Conservation (phyloP, 2,113 vertebrate species). For the Hemibagrus wyckioides region DNA sequence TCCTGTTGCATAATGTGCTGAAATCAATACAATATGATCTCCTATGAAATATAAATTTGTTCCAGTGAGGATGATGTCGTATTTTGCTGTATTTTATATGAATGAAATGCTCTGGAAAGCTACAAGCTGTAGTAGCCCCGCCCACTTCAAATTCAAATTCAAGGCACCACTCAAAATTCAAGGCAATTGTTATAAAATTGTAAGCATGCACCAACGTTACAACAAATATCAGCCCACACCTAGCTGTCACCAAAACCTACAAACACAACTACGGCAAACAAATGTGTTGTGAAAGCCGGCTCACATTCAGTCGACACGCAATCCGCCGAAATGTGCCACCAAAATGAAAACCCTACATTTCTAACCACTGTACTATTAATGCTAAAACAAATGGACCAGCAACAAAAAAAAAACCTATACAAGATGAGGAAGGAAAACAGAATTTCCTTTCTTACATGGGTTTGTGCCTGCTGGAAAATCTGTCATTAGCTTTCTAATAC, state of each 20-base stretch:
- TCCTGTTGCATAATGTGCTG: background rate
- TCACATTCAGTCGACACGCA: background rate
- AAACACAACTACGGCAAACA: too few relatives aligned
- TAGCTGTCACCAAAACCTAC: background rate
- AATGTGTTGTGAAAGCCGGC: background rate
- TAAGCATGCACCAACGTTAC: background rate
- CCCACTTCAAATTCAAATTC: too few relatives aligned
- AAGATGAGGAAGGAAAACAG: conserved; percentile 14
- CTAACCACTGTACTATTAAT: background rate
- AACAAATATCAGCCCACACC: background rate
- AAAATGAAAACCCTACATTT: background rate
- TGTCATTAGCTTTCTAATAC: conserved; percentile 32
- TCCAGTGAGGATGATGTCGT: background rate
- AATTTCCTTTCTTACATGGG: conserved; percentile 14
- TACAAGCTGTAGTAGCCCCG: background rate
- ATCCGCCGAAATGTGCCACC: background rate
- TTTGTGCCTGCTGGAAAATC: conserved; percentile 38
- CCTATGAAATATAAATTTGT: background rate
- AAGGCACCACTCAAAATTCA: background rate
- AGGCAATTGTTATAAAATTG: background rate
- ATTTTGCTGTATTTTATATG: background rate
- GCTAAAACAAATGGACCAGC: background rate
- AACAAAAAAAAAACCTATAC: conserved; percentile 6
- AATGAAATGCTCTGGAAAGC: background rate
- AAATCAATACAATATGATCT: background rate